Evolutionary conservation across 2,113 vertebrate species (phyloP).

Genomic region (Halichoeres trimaculatus): DNA sequence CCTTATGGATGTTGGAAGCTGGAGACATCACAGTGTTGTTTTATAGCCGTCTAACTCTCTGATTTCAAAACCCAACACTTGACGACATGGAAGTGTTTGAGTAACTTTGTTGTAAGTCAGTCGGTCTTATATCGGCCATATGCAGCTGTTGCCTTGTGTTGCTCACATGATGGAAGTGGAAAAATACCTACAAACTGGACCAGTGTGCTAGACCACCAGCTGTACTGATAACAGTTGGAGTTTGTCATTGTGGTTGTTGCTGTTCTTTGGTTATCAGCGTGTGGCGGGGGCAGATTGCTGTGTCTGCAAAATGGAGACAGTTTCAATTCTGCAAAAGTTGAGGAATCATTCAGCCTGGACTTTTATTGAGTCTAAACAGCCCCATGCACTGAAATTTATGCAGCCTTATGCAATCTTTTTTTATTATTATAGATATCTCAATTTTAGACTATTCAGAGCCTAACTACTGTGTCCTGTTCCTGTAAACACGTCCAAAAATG

Average conservation of each 20-base stretch:
- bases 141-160: constrained; percentile 31
- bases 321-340: constrained; percentile 10
- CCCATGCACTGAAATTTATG: not conserved
- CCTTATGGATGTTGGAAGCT: not conserved
- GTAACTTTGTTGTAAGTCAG: constrained; percentile 22
- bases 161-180: constrained; percentile 40
- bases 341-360: not conserved
- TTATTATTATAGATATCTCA: not conserved
- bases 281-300: constrained; percentile 10
- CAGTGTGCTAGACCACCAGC: constrained; percentile 9
- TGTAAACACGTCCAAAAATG: not conserved
- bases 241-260: constrained; percentile 61
- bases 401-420: not conserved
- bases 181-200: constrained; percentile 43
- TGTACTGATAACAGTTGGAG: constrained; percentile 66
- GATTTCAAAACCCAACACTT: no score
- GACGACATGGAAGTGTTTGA: constrained; percentile 5
- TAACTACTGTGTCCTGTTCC: not conserved
- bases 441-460: not conserved
- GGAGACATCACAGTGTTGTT: constrained; percentile 2
- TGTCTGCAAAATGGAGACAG: constrained; percentile 15
- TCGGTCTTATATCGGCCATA: not conserved
- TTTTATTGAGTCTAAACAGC: not conserved
- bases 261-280: constrained; percentile 54
- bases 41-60: no score